Evolutionary conservation across 2,888 invertebrate species (phyloP).

Genomic region (Aleiodes testaceus): DNA sequence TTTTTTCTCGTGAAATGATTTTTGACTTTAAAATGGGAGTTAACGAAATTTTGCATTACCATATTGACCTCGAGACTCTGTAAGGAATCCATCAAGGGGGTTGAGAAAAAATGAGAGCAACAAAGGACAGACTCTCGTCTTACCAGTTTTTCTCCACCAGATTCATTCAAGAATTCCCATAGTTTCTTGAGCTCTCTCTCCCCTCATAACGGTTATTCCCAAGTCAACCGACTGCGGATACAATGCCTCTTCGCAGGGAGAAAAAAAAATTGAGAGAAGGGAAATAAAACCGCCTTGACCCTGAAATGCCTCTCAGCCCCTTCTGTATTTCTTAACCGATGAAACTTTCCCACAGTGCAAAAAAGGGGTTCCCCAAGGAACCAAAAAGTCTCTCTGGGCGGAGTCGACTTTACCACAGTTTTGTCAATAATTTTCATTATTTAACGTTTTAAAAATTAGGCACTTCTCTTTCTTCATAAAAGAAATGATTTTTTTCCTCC

Average conservation of each 20-base stretch:
- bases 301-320: slow-evolving; percentile 60
- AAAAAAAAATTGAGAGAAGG: slow-evolving; percentile 5
- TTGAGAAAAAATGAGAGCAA: slow-evolving; percentile 49
- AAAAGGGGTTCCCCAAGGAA: slow-evolving; percentile 21
- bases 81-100: slow-evolving; percentile 17
- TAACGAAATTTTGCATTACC: slow-evolving; percentile 23
- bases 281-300: slow-evolving; percentile 56
- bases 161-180: slow-evolving; percentile 53
- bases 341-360: slow-evolving; percentile 55
- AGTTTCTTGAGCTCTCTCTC: slow-evolving; percentile 59
- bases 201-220: slow-evolving; percentile 64
- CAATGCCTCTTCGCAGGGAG: slow-evolving; percentile 55
- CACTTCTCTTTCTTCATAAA: background rate
- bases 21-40: slow-evolving; percentile 13
- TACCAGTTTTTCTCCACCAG: slow-evolving; percentile 50
- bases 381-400: slow-evolving; percentile 45
- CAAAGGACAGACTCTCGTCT: slow-evolving; percentile 51
- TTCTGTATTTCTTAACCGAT: slow-evolving; percentile 47
- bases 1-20: slow-evolving; percentile 18
- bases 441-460: slow-evolving; percentile 20
- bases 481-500: background rate
- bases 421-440: too few relatives aligned
- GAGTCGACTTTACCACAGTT: too few relatives aligned
- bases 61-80: slow-evolving; percentile 37
- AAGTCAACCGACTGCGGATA: slow-evolving; percentile 64